Percentiles rank a stretch among this genome's conserved stretches.
Evolutionary conservation across 2,888 invertebrate species (phyloP).

Genomic region (Parasteatoda lunata): DNA sequence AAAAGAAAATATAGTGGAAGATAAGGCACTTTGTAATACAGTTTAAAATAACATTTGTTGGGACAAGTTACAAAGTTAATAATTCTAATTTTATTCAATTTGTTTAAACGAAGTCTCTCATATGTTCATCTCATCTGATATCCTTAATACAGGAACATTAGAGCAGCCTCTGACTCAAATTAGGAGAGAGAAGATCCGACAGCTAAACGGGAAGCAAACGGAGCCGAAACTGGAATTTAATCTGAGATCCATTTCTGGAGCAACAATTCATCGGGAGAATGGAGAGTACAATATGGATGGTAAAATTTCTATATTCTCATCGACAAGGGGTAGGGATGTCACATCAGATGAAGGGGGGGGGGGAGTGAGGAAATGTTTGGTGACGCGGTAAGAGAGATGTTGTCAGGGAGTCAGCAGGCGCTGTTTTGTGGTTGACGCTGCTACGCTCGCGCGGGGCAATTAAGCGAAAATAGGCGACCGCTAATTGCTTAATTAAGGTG

Average conservation of each 20-base stretch:
- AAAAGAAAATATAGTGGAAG: too few relatives aligned
- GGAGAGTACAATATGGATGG: constrained; percentile 12
- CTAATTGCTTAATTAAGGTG: constrained; percentile 69
- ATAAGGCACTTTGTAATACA: too few relatives aligned
- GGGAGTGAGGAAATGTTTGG: constrained; percentile 30
- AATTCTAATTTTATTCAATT: too few relatives aligned
- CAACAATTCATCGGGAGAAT: not conserved
- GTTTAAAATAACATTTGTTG: too few relatives aligned
- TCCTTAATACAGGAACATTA: too few relatives aligned
- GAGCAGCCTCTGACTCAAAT: too few relatives aligned
- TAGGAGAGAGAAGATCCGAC: too few relatives aligned
- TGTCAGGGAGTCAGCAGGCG: constrained; percentile 65
- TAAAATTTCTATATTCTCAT: constrained; percentile 23
- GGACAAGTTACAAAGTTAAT: too few relatives aligned
- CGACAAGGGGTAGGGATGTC: not conserved
- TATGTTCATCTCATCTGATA: too few relatives aligned
- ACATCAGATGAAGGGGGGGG: constrained; percentile 9
- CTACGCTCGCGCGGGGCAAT: constrained; percentile 59
- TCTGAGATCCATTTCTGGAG: constrained; percentile 6
- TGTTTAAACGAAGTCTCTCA: too few relatives aligned
- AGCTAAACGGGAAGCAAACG: not conserved
- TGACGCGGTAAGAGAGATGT: constrained; percentile 47
- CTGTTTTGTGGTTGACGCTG: constrained; percentile 51
- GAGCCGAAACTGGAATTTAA: constrained; percentile 23
- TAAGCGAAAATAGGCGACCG: constrained; percentile 67